Evolutionary conservation across 1,140 invertebrate genomes (phyloP).

Genomic region (Coptotermes formosanus): DNA sequence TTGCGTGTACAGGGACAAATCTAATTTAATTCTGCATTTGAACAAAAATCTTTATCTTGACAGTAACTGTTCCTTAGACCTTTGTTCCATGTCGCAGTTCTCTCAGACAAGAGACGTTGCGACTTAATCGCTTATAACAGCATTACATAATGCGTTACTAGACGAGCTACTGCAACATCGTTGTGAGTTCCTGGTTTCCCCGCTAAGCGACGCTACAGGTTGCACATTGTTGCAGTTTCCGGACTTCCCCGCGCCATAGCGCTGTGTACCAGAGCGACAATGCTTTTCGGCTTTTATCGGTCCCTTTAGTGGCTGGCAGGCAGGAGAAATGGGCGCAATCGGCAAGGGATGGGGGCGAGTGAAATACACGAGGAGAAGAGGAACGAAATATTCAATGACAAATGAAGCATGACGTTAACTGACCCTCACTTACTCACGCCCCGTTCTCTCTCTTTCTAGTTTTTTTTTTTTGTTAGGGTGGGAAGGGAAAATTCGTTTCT

Average conservation of each 20-base stretch:
- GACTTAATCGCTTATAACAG: no score
- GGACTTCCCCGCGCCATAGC: not conserved
- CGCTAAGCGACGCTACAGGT: constrained; percentile 16
- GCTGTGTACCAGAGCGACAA: constrained; percentile 8
- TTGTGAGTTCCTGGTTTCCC: not conserved
- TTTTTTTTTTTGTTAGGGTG: not conserved
- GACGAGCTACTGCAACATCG: not conserved
- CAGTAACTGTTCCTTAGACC: no score
- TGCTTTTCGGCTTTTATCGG: not conserved
- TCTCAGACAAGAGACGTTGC: no score
- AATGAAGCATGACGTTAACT: constrained; percentile 33
- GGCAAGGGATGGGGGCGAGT: not conserved
- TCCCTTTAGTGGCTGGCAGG: not conserved
- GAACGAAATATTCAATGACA: constrained; percentile 28
- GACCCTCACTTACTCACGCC: constrained; percentile 29
- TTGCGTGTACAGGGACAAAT: no score
- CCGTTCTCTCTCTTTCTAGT: not conserved
- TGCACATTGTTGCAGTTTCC: constrained; percentile 18
- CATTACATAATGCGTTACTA: not conserved
- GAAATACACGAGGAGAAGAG: not conserved
- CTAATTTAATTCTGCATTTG: no score
- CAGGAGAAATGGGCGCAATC: constrained; percentile 15
- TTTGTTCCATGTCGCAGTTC: no score
- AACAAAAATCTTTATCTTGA: no score
- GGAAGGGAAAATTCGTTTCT: not conserved